Evolutionary conservation across 2,888 invertebrate genomes (phyloP), one percentile per base, ranked within the genome.

Genomic region (Shargacucullia verbasci): DNA sequence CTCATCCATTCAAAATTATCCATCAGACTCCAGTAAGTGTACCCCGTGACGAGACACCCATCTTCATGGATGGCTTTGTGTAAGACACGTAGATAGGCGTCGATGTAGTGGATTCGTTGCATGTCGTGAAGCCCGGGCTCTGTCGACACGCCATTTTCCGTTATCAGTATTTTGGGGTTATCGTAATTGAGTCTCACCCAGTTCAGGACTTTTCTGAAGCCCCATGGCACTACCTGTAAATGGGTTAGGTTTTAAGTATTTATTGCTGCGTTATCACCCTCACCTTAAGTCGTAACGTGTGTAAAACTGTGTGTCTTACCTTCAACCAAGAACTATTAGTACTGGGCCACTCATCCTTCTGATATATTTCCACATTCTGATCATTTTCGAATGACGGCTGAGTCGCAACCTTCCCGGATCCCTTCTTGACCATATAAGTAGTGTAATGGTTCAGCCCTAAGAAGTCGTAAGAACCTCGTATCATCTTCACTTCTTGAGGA

Each of bases 1-100:
- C 94, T 92, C 58, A 94, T 92, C 97, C 97, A 98, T 84, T 98
- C 97, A 85, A 96, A 97, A 80, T 97, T 97, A 79, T 98, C 98
- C 87, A 98, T 94, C 12, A 98, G 86, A 66, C 96, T 96, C 97
- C 97, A 97, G 52, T 96, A 95, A 0, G 96, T 95, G 79, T 97
- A 98, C 0, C 96, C 97, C 8, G 90, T 81, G 0, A 96, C 94
- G 46, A 91, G 90, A 64, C 95, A 95, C 0, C 94, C 94, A 80
- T 96, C 96, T 34, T 94, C 88, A 0, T 79, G 70, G 0, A 96
- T 78, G 0, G 95, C 95, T 1, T 85, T 74, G 39, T 94, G 85
- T 12, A 95, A 48, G 0, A 91, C 80, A 14, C 88, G 84, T 11
- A 95, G 75, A 70, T 95, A 95, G 0, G 85, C 81, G 49, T 95